These are phyloP conservation scores for Hymenopus coronatus DNA, from an alignment of 2,888 invertebrate genomes.

Conservation along the genomic window DNA sequence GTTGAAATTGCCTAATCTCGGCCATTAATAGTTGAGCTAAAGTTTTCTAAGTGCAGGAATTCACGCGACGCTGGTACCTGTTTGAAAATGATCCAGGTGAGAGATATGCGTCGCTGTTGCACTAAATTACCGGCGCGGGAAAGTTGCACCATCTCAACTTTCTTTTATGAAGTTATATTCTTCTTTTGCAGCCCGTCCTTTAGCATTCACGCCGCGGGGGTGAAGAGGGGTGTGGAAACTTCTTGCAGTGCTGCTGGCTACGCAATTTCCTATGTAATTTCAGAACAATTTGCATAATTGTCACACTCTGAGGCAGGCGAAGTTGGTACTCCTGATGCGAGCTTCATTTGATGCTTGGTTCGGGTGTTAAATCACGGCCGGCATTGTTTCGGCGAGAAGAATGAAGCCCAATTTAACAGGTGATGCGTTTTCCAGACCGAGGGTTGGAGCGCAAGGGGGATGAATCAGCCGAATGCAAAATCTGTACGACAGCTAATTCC, in stretches of 20 bases:
- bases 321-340: background rate
- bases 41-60: too few relatives aligned
- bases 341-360: background rate
- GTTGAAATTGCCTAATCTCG: too few relatives aligned
- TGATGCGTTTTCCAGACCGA: background rate
- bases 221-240: background rate
- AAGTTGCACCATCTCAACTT: background rate
- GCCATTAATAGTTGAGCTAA: too few relatives aligned
- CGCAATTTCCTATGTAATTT: conserved; percentile 18
- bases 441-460: background rate
- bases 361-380: background rate
- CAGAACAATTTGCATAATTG: conserved; percentile 32
- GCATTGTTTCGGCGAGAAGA: conserved; percentile 19
- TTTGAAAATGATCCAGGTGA: background rate
- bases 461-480: background rate
- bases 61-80: background rate
- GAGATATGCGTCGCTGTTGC: background rate
- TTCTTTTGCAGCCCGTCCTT: background rate
- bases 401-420: conserved; percentile 23
- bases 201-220: conserved; percentile 5
- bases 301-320: conserved; percentile 8
- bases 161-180: conserved; percentile 21
- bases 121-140: background rate
- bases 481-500: background rate
- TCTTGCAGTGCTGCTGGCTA: conserved; percentile 1